Percentiles rank a stretch among this genome's conserved stretches.
Evolutionary conservation across 2,113 vertebrate species (phyloP).

Genomic region (Phalacrocorax aristotelis): DNA sequence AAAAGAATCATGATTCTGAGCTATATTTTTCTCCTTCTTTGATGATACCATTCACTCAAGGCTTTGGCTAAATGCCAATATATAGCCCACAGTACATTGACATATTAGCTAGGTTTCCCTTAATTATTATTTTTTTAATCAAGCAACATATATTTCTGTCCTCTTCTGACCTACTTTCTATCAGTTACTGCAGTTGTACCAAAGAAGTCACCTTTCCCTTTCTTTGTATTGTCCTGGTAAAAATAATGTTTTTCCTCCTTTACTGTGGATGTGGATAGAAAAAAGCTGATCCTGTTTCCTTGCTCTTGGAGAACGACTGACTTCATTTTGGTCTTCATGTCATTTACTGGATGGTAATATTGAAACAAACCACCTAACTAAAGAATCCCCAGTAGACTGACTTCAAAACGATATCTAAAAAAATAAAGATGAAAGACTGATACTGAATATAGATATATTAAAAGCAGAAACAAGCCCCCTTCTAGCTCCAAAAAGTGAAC

Average conservation of each 20-base stretch:
- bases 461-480: fast-evolving
- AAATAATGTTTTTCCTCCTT: background rate
- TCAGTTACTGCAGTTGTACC: background rate
- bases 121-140: slow-evolving; percentile 1
- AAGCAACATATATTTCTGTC: background rate
- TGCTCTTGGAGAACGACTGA: background rate
- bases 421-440: background rate
- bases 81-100: background rate
- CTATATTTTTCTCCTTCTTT: background rate
- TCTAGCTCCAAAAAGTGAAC: background rate
- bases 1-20: background rate
- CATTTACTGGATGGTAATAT: background rate
- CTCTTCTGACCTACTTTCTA: background rate
- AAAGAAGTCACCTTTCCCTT: background rate
- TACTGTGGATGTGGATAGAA: background rate
- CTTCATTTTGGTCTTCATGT: background rate
- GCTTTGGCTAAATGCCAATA: background rate
- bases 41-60: background rate
- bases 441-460: background rate
- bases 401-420: background rate
- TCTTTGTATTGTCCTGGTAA: background rate
- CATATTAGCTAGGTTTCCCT: background rate
- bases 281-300: background rate
- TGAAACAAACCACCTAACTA: background rate
- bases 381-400: background rate